Evolutionary conservation across 1,140 invertebrate species (phyloP).

Genomic region (Heliconius hewitsoni): DNA sequence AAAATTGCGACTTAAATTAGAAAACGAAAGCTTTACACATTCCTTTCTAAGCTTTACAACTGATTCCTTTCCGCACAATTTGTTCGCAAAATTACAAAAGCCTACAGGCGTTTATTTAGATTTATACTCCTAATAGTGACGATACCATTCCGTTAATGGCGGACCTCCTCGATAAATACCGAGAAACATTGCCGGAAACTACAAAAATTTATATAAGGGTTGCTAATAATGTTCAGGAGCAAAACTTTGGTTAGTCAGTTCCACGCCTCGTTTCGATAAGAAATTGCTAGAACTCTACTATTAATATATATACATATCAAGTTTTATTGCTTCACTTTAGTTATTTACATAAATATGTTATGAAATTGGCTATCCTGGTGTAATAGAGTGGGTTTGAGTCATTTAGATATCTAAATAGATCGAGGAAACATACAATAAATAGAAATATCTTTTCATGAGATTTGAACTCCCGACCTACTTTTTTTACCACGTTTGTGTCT

Average conservation of each 20-base stretch:
- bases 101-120: conserved; percentile 28
- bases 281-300: neutral
- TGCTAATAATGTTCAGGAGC: neutral
- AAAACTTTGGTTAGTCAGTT: conserved; percentile 2
- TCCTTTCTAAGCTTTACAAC: conserved; percentile 2
- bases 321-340: neutral
- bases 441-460: no score
- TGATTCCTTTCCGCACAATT: conserved; percentile 12
- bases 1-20: neutral
- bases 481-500: no score
- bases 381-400: no score
- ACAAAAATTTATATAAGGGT: conserved; percentile 12
- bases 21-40: neutral
- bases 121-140: conserved; percentile 29
- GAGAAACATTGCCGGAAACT: conserved; percentile 20
- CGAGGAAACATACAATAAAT: no score
- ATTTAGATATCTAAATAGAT: no score
- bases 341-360: neutral
- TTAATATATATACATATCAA: neutral
- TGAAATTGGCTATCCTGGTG: neutral
- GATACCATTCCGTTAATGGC: conserved; percentile 20
- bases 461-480: no score
- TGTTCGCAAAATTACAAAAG: conserved; percentile 23
- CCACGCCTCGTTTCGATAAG: neutral
- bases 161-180: conserved; percentile 26